These are phyloP conservation scores for Motacilla alba DNA, from an alignment of 2,113 vertebrate species.

Conservation along the genomic window DNA sequence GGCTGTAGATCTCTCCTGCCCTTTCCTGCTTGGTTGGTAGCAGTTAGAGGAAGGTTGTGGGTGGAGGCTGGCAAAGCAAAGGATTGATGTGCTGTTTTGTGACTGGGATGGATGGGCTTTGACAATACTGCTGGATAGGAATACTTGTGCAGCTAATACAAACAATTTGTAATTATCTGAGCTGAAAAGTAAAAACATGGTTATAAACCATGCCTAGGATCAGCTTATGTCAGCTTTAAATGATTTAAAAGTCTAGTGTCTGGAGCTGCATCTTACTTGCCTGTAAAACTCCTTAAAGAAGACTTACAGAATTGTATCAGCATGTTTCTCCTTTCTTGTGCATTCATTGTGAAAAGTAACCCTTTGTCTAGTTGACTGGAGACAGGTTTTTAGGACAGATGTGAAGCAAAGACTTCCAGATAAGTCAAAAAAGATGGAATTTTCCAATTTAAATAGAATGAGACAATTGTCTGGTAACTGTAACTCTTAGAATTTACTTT, in stretches of 20 bases:
- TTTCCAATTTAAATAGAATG: background rate
- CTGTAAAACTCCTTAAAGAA: conserved; percentile 21
- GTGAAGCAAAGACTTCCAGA: background rate
- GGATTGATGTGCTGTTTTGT: background rate
- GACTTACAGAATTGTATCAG: background rate
- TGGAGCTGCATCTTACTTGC: conserved; percentile 15
- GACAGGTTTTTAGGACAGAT: background rate
- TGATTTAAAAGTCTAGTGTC: conserved; percentile 57
- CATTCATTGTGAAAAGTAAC: conserved; percentile 12
- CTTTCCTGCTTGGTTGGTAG: background rate
- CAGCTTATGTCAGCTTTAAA: conserved; percentile 45
- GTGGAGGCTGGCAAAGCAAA: background rate
- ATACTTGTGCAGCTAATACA: conserved; percentile 1
- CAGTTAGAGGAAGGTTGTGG: background rate
- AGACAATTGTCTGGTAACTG: background rate
- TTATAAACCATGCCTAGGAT: conserved; percentile 9
- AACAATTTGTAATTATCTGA: conserved; percentile 48
- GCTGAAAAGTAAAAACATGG: conserved; percentile 35
- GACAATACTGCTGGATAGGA: background rate
- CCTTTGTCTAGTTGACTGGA: conserved; percentile 23
- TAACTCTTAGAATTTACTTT: background rate
- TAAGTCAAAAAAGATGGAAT: background rate
- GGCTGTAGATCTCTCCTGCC: background rate
- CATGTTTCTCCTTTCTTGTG: background rate
- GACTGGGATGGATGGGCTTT: background rate